phyloP scores from a whole-genome alignment of 1,140 invertebrate species.

The Grapholita molesta region DNA sequence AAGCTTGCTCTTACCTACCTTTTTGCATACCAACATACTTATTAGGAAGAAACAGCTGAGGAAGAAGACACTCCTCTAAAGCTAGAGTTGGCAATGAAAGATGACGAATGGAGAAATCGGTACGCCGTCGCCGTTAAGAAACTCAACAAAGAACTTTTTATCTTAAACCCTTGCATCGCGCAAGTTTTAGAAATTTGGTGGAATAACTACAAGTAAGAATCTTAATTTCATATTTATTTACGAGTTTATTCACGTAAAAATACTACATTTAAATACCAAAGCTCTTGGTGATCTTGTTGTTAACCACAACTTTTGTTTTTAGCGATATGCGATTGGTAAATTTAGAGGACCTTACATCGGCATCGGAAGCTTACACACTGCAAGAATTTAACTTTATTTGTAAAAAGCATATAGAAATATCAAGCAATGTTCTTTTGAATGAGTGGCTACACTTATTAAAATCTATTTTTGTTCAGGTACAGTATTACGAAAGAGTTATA shows the following conservation, averaged over 20 bases:
- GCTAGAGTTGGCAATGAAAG: conserved; percentile 81
- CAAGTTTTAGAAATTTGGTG: conserved; percentile 91
- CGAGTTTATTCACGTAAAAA: too few species aligned
- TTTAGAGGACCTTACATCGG: conserved; percentile 76
- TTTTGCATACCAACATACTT: too few species aligned
- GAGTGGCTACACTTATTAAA: conserved; percentile 82
- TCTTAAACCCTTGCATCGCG: conserved; percentile 89
- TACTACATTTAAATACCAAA: too few species aligned
- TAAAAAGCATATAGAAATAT: conserved; percentile 80
- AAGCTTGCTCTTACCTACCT: too few species aligned
- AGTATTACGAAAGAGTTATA: not conserved
- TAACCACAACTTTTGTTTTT: conserved; percentile 28
- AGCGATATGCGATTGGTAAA: conserved; percentile 72
- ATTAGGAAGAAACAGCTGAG: conserved; percentile 67
- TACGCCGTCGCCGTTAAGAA: conserved; percentile 57
- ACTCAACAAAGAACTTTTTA: conserved; percentile 82
- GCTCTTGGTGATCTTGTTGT: too few species aligned
- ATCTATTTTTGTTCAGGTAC: conserved; percentile 77
- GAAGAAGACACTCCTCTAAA: conserved; percentile 76
- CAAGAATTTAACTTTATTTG: conserved; percentile 79
- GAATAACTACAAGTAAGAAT: conserved; percentile 85
- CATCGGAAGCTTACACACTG: conserved; percentile 80
- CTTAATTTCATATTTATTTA: too few species aligned
- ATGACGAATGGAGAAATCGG: conserved; percentile 80
- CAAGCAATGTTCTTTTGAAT: conserved; percentile 77